A percentile compares a stretch with the other conserved stretches of the same genome.
Conservation (phyloP, 2,113 vertebrate genomes). For the Oreochromis niloticus region DNA sequence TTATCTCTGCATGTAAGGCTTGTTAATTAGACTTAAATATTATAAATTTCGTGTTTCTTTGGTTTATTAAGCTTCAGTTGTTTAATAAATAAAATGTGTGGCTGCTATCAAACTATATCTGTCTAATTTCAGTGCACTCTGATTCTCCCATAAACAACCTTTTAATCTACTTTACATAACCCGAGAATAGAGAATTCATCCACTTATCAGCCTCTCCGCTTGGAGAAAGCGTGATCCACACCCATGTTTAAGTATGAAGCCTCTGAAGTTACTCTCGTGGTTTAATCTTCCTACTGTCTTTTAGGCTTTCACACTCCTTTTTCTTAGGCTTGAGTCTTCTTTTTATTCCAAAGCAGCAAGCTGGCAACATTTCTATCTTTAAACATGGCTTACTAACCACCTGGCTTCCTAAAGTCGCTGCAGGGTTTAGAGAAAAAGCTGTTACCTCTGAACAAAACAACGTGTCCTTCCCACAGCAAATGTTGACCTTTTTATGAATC, state of each 20-base stretch:
- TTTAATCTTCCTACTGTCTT: conserved; percentile 52
- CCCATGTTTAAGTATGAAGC: conserved; percentile 30
- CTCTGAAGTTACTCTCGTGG: conserved; percentile 21
- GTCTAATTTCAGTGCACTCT: not conserved
- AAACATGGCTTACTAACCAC: conserved; percentile 14
- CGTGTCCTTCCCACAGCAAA: not conserved
- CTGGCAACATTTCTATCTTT: conserved; percentile 16
- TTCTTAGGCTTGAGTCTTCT: not conserved
- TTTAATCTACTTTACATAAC: conserved; percentile 17
- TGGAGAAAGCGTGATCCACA: not conserved
- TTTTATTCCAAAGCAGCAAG: not conserved
- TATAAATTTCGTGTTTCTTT: not conserved
- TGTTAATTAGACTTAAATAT: not conserved
- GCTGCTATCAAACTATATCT: not conserved
- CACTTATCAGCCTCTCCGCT: not conserved
- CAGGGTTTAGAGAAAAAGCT: conserved; percentile 18
- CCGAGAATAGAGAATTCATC: not conserved
- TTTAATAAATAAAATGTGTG: not conserved
- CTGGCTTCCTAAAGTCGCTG: not conserved
- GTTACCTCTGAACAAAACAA: not conserved
- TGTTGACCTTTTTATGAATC: conserved; percentile 2
- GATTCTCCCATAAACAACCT: not conserved
- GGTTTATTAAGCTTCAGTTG: not conserved
- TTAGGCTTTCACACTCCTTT: conserved; percentile 8
- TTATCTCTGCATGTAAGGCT: not conserved